phyloP scores from a whole-genome alignment of 2,888 invertebrate genomes.

The Erebia aethiops region DNA sequence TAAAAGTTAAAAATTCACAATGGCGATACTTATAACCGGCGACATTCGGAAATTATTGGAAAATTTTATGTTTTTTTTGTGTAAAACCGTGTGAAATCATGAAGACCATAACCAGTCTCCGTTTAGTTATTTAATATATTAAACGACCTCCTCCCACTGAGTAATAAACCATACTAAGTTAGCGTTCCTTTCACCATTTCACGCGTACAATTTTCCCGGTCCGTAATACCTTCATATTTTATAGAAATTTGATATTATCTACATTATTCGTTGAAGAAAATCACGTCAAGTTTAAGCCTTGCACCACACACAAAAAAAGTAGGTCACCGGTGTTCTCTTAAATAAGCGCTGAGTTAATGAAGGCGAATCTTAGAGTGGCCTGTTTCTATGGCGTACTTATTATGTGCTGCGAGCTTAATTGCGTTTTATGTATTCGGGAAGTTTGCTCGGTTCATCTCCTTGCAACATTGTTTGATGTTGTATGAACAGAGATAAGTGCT shows the following conservation, averaged over 20 bases:
- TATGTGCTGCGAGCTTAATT: constrained; percentile 40
- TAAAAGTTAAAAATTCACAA: too few species aligned
- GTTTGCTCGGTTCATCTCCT: constrained; percentile 25
- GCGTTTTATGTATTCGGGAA: constrained; percentile 37
- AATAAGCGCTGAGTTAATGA: constrained; percentile 51
- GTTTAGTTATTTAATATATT: too few species aligned
- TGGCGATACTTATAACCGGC: too few species aligned
- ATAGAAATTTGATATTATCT: neutral
- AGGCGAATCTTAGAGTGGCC: constrained; percentile 48
- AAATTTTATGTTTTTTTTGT: too few species aligned
- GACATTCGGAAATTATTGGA: too few species aligned
- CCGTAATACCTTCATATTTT: too few species aligned
- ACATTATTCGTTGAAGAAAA: neutral
- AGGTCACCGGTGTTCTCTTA: constrained; percentile 49
- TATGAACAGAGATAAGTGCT: neutral
- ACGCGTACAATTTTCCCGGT: too few species aligned
- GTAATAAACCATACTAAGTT: too few species aligned
- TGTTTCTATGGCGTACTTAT: constrained; percentile 43
- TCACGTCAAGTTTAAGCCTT: neutral
- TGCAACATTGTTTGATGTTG: neutral
- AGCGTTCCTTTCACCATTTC: too few species aligned
- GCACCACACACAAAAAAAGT: constrained; percentile 41
- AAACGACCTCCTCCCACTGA: too few species aligned
- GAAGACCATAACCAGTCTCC: too few species aligned
- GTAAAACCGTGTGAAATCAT: too few species aligned